phyloP scores from a whole-genome alignment of 2,888 invertebrate genomes.

The Parascotia fuliginaria region DNA sequence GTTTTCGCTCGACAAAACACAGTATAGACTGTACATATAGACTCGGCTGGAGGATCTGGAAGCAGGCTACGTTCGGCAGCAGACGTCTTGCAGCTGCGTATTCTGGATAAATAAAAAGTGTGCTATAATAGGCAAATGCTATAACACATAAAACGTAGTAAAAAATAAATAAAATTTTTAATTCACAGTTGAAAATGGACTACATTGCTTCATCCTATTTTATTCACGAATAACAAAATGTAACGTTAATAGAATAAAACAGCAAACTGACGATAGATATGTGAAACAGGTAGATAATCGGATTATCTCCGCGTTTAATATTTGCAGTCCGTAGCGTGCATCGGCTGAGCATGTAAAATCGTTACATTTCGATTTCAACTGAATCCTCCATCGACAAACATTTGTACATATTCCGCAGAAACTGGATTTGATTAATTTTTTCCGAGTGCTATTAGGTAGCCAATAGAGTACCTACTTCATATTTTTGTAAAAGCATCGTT shows the following conservation, averaged over 20 bases:
- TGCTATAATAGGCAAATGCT: too few species aligned
- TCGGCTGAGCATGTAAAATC: slow-evolving; percentile 44
- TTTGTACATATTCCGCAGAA: slow-evolving; percentile 41
- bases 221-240: slow-evolving; percentile 13
- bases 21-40: too few species aligned
- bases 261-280: slow-evolving; percentile 32
- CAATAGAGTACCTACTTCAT: too few species aligned
- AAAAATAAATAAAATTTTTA: too few species aligned
- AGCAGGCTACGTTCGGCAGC: too few species aligned
- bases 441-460: slow-evolving; percentile 9
- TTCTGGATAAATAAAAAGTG: too few species aligned
- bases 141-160: too few species aligned
- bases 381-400: slow-evolving; percentile 46
- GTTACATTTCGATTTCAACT: slow-evolving; percentile 52
- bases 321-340: slow-evolving; percentile 41
- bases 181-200: not conserved
- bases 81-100: too few species aligned
- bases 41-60: too few species aligned
- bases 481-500: too few species aligned
- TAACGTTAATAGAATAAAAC: slow-evolving; percentile 20
- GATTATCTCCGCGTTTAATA: slow-evolving; percentile 49
- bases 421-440: slow-evolving; percentile 34
- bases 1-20: too few species aligned
- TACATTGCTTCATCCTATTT: slow-evolving; percentile 9
- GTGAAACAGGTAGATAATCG: slow-evolving; percentile 53